Evolutionary conservation across 2,797 vertebrate genomes (phyloP).

Genomic region (Enteromius viviparus): DNA sequence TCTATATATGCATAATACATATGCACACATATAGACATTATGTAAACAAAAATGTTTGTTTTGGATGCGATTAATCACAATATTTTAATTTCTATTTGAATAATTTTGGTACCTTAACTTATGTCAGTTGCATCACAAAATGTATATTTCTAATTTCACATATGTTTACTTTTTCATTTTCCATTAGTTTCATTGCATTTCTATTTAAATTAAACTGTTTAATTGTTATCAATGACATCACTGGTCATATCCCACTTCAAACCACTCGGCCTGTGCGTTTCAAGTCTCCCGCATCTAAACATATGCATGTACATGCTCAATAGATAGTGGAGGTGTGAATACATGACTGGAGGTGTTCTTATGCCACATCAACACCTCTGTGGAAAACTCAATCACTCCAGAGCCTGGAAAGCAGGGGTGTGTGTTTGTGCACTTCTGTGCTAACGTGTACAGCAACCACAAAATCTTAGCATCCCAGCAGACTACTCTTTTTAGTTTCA

Average conservation of each 20-base stretch:
- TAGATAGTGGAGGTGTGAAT: conserved; percentile 22
- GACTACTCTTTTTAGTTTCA: not conserved
- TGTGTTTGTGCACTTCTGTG: conserved; percentile 25
- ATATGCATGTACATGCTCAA: conserved; percentile 17
- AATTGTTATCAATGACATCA: not conserved
- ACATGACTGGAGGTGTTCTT: conserved; percentile 39
- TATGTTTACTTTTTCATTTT: too few species aligned
- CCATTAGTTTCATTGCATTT: not conserved
- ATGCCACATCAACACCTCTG: conserved; percentile 66
- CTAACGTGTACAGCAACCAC: not conserved
- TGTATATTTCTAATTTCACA: not conserved
- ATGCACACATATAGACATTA: too few species aligned
- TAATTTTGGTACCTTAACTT: not conserved
- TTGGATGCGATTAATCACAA: too few species aligned
- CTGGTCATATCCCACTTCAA: not conserved
- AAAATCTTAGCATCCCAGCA: not conserved
- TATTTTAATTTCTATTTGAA: not conserved
- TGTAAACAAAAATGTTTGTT: too few species aligned
- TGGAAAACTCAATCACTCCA: conserved; percentile 56
- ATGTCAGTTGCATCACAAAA: not conserved
- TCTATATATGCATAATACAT: too few species aligned
- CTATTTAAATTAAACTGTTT: not conserved
- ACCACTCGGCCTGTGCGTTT: not conserved
- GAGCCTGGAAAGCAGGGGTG: conserved; percentile 14
- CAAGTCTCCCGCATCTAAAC: not conserved